Base-by-base conservation (phyloP, 2,797 vertebrate species). In the Urosaurus nigricauda region DNA sequence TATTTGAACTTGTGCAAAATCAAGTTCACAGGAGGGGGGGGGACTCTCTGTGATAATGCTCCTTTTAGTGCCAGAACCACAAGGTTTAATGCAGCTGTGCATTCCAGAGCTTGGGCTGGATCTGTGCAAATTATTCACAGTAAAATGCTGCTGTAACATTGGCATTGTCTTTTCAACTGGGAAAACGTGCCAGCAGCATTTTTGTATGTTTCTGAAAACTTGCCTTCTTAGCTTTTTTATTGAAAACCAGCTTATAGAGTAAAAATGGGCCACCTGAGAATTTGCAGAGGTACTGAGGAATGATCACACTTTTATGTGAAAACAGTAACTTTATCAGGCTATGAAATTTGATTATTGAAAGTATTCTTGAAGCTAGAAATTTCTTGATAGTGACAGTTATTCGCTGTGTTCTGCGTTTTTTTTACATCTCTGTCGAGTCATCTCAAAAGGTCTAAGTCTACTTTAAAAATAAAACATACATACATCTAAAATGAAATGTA, bases 261-360 rank as follows among this genome's bases (percentile, higher is more conserved):
- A 75, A 82, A 60, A 68, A 80, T 79, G 84, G 47, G 3, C 43
- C 2, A 83, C 43, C 47, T 87, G 82, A 65, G 51, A 13, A 32
- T 90, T 87, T 75, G 79, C 71, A 12, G 43, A 88, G 51, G 11
- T 35, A 91, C 87, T 91, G 75, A 92, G 92, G 87, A 47, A 7
- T 3, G 74, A 84, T 58, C 0, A n/a, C 9, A 47, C 24, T n/a
- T 68, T 12, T 13, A 68, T 87, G 53, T 40, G 79, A 68, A 37
- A 40, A 53, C 4, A 21, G 0, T 24, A 17, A 75, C 89, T 86
- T 79, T 84, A 68, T 71, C 29, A 77, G 91, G 4, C 24, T 89
- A 87, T 84, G 79, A 51, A 37, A 81, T 87, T 84, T 80, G 79
- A 83, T 17, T 79, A 83, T 19, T 85, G 32, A 78, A 86, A 83